Conservation (phyloP, 2,113 vertebrate species). For the Dipodomys spectabilis region DNA sequence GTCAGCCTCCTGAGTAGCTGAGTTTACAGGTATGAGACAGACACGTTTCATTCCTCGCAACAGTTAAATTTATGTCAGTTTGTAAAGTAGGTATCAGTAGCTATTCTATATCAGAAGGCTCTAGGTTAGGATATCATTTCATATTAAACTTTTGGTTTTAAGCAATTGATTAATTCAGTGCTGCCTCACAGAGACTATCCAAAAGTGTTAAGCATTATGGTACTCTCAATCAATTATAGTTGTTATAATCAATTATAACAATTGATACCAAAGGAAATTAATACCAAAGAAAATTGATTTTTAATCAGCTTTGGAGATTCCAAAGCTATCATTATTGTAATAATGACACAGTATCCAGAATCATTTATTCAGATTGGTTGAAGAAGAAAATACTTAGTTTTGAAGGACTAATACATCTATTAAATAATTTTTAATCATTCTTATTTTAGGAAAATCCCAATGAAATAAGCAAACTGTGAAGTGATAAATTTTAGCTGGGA, state of each 20-base stretch:
- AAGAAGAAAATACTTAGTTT: neutral
- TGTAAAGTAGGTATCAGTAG: neutral
- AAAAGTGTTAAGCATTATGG: no score
- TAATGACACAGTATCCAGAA: neutral
- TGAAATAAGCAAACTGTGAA: neutral
- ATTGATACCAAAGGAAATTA: neutral
- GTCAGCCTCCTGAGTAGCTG: no score
- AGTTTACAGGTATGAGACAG: no score
- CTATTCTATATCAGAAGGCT: neutral
- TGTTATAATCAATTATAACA: no score
- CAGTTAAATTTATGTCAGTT: slow-evolving; percentile 27
- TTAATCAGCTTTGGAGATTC: neutral
- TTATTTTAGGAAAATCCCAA: neutral
- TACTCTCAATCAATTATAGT: no score
- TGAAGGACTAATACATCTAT: neutral
- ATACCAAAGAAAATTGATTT: neutral
- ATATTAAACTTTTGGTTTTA: neutral
- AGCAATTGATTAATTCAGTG: neutral
- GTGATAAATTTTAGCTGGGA: neutral
- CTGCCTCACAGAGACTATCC: neutral
- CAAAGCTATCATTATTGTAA: neutral
- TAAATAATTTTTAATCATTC: neutral
- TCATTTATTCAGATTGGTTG: neutral
- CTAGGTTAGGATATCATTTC: neutral
- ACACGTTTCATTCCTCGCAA: neutral